Conservation (phyloP, 2,888 invertebrate species). For the Carcina quercana region DNA sequence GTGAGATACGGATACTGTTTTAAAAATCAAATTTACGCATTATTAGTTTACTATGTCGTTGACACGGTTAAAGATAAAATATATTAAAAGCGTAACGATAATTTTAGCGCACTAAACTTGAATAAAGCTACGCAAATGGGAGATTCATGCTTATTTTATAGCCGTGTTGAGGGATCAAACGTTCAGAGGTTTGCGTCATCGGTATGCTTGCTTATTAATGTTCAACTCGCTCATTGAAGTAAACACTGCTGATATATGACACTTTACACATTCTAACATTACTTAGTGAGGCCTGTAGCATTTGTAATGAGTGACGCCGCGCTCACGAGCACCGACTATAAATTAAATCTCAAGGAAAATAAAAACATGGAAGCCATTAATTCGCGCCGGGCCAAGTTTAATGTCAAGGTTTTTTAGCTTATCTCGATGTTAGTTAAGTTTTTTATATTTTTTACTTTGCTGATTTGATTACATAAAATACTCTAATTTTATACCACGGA, state of each 20-base stretch:
- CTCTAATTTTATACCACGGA: too few relatives aligned
- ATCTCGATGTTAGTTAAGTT: slow-evolving; percentile 68
- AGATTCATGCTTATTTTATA: slow-evolving; percentile 15
- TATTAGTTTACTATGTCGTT: not conserved
- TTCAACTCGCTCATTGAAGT: slow-evolving; percentile 29
- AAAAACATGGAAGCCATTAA: slow-evolving; percentile 74
- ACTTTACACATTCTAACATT: slow-evolving; percentile 65
- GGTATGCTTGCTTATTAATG: slow-evolving; percentile 51
- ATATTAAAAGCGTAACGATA: not conserved
- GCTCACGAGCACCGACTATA: slow-evolving; percentile 60
- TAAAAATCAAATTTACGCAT: too few relatives aligned
- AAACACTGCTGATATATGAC: slow-evolving; percentile 66
- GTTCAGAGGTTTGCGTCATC: slow-evolving; percentile 41
- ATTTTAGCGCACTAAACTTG: not conserved
- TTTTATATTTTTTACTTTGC: slow-evolving; percentile 61
- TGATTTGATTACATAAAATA: slow-evolving; percentile 50
- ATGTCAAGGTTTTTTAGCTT: slow-evolving; percentile 72
- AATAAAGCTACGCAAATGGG: slow-evolving; percentile 7
- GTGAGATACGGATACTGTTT: too few relatives aligned
- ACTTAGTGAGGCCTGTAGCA: slow-evolving; percentile 53
- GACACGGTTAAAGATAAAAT: not conserved
- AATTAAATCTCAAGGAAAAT: slow-evolving; percentile 74
- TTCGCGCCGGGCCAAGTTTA: slow-evolving; percentile 74
- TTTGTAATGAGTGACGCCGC: slow-evolving; percentile 66
- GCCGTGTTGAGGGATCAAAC: slow-evolving; percentile 18